Evolutionary conservation across 1,140 invertebrate genomes (phyloP), one percentile per base, ranked within the genome.

Genomic region (Eupeodes corollae): DNA sequence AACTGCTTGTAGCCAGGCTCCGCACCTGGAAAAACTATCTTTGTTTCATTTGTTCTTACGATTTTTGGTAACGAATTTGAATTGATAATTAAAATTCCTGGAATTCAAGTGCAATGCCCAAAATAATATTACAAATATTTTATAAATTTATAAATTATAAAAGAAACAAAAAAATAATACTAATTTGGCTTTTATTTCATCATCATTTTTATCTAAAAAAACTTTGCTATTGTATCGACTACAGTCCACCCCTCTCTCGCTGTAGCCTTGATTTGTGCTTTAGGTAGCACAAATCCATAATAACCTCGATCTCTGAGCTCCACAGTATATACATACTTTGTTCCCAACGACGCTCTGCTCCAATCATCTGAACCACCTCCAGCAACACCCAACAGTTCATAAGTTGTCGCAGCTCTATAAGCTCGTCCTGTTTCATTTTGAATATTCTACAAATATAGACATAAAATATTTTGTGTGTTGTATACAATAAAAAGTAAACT

Each of bases 311-410:
- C 91, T 44, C 88, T 74, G 11, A 95, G 70, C 72, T 96, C 92
- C 41, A 94, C 70, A 0, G 89, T 88, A 60, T 86, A 96, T 0
- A 88, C 74, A 63, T 93, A 93, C 63, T 90, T 90, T 35, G 91
- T 84, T 19, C 76, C 77, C 14, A 81, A 78, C 5, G 74, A 71
- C 3, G 80, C 83, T 62, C 91, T 89, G 0, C 87, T 88, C 89
- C 89, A 94, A 62, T 94, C 91, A 56, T 92, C 86, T 1, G 88
- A 88, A 6, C 85, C 84, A 15, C 90, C 90, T 59, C 78, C 70
- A 2, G 85, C 85, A 37, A 84, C 79, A 56, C 88, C 89, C 6
- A 91, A 68, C 0, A 86, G 48, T 42, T 59, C 54, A 54, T 67
- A 56, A 21, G 64, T 67, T 11, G 63, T 58, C 9, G 55, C 48